Conservation (phyloP, 2,113 vertebrate genomes). For the Thryonomys swinderianus region DNA sequence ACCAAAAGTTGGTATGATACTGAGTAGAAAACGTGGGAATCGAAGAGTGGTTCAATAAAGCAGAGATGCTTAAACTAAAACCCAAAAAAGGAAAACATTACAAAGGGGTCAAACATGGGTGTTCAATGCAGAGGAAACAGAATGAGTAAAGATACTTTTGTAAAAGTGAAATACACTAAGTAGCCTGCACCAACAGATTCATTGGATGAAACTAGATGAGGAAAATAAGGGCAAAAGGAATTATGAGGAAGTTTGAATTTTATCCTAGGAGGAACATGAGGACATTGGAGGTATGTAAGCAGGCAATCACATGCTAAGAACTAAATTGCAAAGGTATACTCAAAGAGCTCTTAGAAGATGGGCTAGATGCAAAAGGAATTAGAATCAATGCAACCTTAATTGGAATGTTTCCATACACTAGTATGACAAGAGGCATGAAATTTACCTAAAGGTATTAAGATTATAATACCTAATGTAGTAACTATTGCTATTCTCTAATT, state of each 20-base stretch:
- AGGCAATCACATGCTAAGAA: neutral
- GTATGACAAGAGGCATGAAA: neutral
- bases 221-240: neutral
- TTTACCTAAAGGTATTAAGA: neutral
- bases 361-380: neutral
- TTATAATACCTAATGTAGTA: neutral
- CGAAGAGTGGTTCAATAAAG: neutral
- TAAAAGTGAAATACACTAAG: neutral
- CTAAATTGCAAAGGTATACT: neutral
- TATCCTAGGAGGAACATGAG: neutral
- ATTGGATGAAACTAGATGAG: neutral
- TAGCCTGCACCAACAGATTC: neutral
- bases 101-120: neutral
- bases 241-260: neutral
- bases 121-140: neutral
- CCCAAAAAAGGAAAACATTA: neutral
- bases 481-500: neutral
- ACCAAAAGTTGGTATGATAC: neutral
- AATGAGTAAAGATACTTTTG: neutral
- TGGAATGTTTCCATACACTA: neutral
- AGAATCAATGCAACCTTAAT: neutral
- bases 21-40: neutral
- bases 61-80: neutral
- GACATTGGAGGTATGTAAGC: neutral
- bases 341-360: neutral